Conservation (phyloP, 2,888 invertebrate species). For the Drosophila yooni region DNA sequence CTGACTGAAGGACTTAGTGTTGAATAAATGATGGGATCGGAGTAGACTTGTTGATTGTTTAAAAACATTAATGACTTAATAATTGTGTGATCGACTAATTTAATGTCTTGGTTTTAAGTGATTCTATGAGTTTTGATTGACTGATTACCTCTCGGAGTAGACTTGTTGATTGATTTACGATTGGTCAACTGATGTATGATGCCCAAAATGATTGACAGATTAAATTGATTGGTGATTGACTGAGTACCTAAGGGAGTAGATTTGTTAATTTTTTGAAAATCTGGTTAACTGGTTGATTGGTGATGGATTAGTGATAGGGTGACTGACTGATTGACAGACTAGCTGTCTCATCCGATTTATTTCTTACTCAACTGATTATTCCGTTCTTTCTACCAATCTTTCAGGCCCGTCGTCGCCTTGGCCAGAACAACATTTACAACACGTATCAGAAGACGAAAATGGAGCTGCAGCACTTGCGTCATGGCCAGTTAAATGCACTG, state of each 20-base stretch:
- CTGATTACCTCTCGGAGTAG: neutral
- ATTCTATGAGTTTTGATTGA: neutral
- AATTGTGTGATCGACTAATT: neutral
- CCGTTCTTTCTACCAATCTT: neutral
- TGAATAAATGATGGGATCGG: no score
- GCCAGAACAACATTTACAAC: conserved; percentile 86
- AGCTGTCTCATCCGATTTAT: neutral
- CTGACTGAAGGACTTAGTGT: no score
- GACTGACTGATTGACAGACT: neutral
- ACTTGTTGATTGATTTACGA: neutral
- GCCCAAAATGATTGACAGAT: no score
- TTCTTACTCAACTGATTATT: neutral
- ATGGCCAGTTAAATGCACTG: conserved; percentile 92
- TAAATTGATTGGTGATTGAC: no score
- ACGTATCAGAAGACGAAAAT: conserved; percentile 91
- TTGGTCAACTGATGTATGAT: no score
- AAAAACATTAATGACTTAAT: neutral
- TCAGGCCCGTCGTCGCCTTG: conserved; percentile 87
- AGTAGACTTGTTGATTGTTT: neutral
- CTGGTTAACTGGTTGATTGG: no score
- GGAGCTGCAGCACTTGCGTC: conserved; percentile 91
- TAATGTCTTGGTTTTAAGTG: neutral
- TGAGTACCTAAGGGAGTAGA: no score
- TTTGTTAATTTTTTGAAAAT: no score
- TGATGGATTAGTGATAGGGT: neutral